phyloP scores from a whole-genome alignment of 1,140 invertebrate species.

The Propsilocerus akamusi region DNA sequence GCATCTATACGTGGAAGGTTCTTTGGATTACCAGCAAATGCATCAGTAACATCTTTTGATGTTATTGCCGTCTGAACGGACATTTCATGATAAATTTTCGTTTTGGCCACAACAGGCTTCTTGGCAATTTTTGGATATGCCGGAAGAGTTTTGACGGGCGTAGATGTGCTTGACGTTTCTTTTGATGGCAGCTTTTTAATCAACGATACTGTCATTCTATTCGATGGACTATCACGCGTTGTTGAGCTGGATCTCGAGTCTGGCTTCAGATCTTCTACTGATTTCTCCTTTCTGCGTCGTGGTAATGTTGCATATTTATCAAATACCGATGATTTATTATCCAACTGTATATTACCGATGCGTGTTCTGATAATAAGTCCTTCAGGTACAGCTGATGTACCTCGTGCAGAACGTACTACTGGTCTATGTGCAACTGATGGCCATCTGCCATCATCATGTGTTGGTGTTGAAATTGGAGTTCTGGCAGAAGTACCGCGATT shows the following conservation, averaged over 20 bases:
- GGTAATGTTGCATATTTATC: constrained; percentile 60
- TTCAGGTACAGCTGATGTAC: constrained; percentile 17
- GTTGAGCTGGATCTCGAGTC: constrained; percentile 26
- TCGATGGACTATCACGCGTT: constrained; percentile 14
- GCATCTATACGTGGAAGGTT: constrained; percentile 24
- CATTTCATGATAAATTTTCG: constrained; percentile 60
- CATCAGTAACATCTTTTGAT: constrained; percentile 45
- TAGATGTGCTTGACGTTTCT: constrained; percentile 13
- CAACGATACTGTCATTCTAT: constrained; percentile 24
- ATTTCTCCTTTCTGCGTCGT: constrained; percentile 38
- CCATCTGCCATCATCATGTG: constrained; percentile 6
- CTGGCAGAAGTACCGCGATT: constrained; percentile 30
- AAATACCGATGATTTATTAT: constrained; percentile 28
- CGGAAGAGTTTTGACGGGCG: constrained; percentile 28
- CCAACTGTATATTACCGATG: constrained; percentile 22
- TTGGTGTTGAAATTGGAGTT: constrained; percentile 7
- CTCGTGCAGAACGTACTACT: too few relatives aligned
- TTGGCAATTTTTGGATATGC: constrained; percentile 27
- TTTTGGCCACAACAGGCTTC: constrained; percentile 24
- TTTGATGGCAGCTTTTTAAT: constrained; percentile 14
- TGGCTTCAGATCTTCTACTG: constrained; percentile 27
- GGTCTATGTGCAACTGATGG: constrained; percentile 11
- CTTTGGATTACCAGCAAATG: constrained; percentile 34
- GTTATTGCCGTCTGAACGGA: constrained; percentile 52
- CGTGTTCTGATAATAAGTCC: constrained; percentile 18